Evolutionary conservation across 1,140 invertebrate species (phyloP).

Genomic region (Steinernema khuongi): DNA sequence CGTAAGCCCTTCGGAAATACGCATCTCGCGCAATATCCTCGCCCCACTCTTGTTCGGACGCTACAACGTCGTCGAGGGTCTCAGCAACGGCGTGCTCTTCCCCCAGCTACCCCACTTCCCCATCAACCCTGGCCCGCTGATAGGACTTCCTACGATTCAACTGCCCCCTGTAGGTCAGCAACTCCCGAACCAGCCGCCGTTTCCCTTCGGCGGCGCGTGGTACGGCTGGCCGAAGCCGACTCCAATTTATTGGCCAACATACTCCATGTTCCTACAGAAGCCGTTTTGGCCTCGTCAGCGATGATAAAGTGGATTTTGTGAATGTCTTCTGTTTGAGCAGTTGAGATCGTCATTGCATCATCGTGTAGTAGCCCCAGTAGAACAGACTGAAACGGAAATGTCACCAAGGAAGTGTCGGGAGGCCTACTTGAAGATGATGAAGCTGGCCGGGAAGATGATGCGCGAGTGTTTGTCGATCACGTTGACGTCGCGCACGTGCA

Average conservation of each 20-base stretch:
- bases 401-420: neutral
- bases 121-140: neutral
- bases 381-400: conserved; percentile 30
- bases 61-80: conserved; percentile 1
- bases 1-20: neutral
- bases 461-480: conserved; percentile 88
- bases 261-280: neutral
- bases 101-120: conserved; percentile 2
- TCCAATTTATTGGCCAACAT: neutral
- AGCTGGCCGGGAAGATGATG: conserved; percentile 38
- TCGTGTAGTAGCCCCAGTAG: conserved; percentile 44
- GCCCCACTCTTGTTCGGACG: neutral
- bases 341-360: conserved; percentile 19
- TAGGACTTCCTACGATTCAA: no score
- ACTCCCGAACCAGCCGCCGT: neutral
- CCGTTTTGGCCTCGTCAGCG: conserved; percentile 8
- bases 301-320: conserved; percentile 63
- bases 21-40: neutral
- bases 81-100: neutral
- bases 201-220: neutral
- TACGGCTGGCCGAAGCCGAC: conserved; percentile 6
- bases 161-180: no score
- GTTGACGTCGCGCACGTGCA: conserved; percentile 77
- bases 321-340: conserved; percentile 2
- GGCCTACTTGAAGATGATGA: conserved; percentile 39